Base-by-base conservation (phyloP, 1,140 invertebrate species). In the Leptopilina boulardi region DNA sequence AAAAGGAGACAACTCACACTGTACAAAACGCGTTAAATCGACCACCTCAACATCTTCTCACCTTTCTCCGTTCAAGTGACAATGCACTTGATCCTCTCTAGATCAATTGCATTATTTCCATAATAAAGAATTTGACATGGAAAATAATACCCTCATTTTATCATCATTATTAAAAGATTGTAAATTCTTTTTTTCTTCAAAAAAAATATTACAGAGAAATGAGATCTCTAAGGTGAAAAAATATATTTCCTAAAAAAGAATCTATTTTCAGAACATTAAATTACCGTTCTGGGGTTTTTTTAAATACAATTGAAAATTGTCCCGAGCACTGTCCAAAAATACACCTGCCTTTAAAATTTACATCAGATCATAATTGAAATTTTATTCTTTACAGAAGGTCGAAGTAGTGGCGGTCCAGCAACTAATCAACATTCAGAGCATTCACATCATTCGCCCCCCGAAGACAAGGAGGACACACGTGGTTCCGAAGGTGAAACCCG, bases 351-450 rank as follows among this genome's bases (percentile, higher is more conserved):
- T n/a, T n/a, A n/a, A n/a, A n/a, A n/a, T n/a, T n/a, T n/a, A n/a
- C n/a, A n/a, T n/a, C n/a, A n/a, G n/a, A n/a, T n/a, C n/a, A n/a
- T n/a, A n/a, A n/a, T n/a, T n/a, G n/a, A n/a, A n/a, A n/a, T n/a
- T n/a, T n/a, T n/a, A n/a, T 66, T 66, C 41, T 56, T 87, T 88
- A 23, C 82, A 93, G 92, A 93, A 88, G 93, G 92, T 74, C 87
- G 92, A 81, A 93, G 89, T 78, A 92, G 91, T 81, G 92, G 93
- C 73, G 92, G 93, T 76, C 92, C 92, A 11, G 88, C 92, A n/a
- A 82, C 92, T 13, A 93, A 92, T 80, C 91, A 91, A 76, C 91
- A 91, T 74, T 91, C 91, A 71, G 91, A 93, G 41, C 89, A 93
- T 78, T 89, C 89, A 74, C 83, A 90, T 51, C 90, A 90, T 51